These are phyloP conservation scores for Drosophila oshimai DNA, from an alignment of 1,140 invertebrate genomes.

Conservation along the genomic window DNA sequence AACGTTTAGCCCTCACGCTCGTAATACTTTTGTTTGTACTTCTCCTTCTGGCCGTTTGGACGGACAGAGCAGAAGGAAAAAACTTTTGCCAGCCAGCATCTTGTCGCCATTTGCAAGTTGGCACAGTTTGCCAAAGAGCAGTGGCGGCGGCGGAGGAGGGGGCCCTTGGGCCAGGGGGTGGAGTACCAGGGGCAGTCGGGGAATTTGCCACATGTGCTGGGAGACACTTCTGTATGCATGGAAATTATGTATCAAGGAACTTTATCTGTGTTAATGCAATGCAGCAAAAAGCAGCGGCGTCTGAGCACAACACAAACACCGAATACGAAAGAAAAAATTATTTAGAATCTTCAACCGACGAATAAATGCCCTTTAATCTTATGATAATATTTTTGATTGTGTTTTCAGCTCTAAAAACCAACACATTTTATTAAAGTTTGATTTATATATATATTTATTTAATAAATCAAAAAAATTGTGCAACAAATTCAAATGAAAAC, in stretches of 20 bases:
- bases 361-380: not conserved
- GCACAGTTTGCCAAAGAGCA: conserved; percentile 42
- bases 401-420: too few species aligned
- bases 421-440: too few species aligned
- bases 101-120: conserved; percentile 78
- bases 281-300: conserved; percentile 63
- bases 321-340: not conserved
- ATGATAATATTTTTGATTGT: too few species aligned
- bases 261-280: conserved; percentile 81
- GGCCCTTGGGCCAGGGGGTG: not conserved
- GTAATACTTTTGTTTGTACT: conserved; percentile 67
- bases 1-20: conserved; percentile 63
- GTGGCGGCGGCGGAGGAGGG: not conserved
- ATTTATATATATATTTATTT: too few species aligned
- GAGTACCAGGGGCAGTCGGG: not conserved
- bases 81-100: conserved; percentile 76
- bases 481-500: too few species aligned
- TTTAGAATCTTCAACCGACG: not conserved
- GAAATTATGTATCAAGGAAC: conserved; percentile 81
- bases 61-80: conserved; percentile 38
- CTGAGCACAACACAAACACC: conserved; percentile 48
- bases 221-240: conserved; percentile 67
- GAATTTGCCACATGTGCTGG: conserved; percentile 57
- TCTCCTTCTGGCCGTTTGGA: conserved; percentile 43
- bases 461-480: too few species aligned